Evolutionary conservation across 2,888 invertebrate species (phyloP), one percentile per base, ranked within the genome.

Genomic region (Polydrusus cervinus): DNA sequence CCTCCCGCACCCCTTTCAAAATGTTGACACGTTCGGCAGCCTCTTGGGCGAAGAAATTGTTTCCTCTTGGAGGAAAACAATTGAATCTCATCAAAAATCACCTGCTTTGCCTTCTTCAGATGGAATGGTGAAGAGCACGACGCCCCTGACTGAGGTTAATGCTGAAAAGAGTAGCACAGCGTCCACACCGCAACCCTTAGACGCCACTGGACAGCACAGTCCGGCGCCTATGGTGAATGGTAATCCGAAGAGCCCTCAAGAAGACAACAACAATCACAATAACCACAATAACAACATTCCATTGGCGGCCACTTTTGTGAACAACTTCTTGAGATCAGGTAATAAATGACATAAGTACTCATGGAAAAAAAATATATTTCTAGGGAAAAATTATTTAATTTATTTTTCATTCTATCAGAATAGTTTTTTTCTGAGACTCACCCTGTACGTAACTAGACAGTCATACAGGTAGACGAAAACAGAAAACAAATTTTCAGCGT

Each of bases 41-140:
- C 89, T 92, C 85, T 89, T 94, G 86, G 95, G 95, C 87, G 94
- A 94, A 87, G 94, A 95, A 87, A 92, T 95, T 87, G 95, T 95
- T 87, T 92, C 92, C 83, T 92, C 92, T 86, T 93, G 93, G 92
- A 91, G 93, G 85, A 91, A 92, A 82, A 91, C 91, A 83, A 89
- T 93, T 85, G 93, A 93, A 85, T 61, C 74, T 25, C 76, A 78
- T 38, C 86, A 89, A 81, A 85, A 82, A 79, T 84, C 83, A 79
- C 82, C 84, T 65, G 80, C 82, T 78, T 69, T 74, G 57, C 75
- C 78, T 78, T 80, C 82, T 77, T 74, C 82, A 82, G 85, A 84
- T 81, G 84, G 79, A n/a, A n/a, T 73, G 61, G 57, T 80, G 78
- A 89, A 88, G 78, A 87, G 88, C 34, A 85, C 87, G 64, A 89